Percentiles rank a stretch among this genome's conserved stretches.
Conservation (phyloP, 2,888 invertebrate species). For the Caenorhabditis panamensis region DNA sequence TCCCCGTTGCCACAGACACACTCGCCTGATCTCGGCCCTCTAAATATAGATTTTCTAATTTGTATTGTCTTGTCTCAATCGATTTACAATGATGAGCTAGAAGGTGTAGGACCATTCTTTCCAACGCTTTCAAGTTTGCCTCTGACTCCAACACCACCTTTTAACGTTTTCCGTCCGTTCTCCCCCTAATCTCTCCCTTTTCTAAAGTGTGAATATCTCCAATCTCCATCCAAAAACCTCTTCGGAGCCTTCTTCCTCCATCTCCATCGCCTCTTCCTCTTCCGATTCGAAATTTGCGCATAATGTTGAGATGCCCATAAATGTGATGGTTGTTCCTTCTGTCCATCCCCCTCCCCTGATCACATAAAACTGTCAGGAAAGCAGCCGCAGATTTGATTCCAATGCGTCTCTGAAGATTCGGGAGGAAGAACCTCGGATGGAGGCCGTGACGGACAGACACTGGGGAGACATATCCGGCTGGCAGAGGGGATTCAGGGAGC, state of each 20-base stretch:
- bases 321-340: conserved; percentile 54
- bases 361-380: conserved; percentile 60
- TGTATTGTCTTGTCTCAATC: no score
- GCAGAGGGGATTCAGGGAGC: no score
- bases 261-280: neutral
- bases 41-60: no score
- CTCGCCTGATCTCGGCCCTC: no score
- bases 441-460: conserved; percentile 22
- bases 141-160: no score
- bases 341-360: conserved; percentile 41
- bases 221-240: no score
- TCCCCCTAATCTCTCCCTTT: no score
- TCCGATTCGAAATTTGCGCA: conserved; percentile 44
- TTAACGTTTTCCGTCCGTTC: no score
- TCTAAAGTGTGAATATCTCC: neutral
- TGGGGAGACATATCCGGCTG: conserved; percentile 43
- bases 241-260: neutral
- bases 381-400: neutral
- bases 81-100: no score
- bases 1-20: no score
- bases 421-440: neutral
- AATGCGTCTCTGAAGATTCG: conserved; percentile 6
- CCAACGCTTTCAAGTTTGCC: no score
- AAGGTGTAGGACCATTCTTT: no score
- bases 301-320: conserved; percentile 58